These are phyloP conservation scores for Halictus quadricinctus DNA, from an alignment of 2,888 invertebrate species.

Conservation along the genomic window DNA sequence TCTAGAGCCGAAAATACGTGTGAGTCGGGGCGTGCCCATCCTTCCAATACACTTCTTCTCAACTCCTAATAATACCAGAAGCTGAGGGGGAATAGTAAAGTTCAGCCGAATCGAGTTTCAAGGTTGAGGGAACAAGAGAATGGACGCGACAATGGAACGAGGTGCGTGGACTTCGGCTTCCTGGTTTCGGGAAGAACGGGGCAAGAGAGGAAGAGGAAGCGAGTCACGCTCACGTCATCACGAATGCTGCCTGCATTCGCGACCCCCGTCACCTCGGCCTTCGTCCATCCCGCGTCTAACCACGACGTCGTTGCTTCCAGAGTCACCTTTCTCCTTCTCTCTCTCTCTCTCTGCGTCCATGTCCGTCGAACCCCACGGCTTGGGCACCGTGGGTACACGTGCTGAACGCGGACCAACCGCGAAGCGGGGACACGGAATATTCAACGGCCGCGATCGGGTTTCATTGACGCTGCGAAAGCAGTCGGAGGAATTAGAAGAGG, in stretches of 20 bases:
- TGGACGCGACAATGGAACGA: constrained; percentile 50
- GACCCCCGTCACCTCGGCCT: constrained; percentile 59
- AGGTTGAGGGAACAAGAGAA: not conserved
- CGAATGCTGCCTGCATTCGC: constrained; percentile 73
- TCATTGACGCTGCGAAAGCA: constrained; percentile 22
- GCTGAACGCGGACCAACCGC: constrained; percentile 62
- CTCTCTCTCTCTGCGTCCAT: constrained; percentile 7
- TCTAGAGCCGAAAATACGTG: no score
- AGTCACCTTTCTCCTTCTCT: constrained; percentile 47
- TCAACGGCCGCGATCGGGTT: constrained; percentile 36
- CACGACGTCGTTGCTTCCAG: constrained; percentile 46
- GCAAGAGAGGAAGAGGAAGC: constrained; percentile 59
- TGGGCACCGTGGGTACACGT: constrained; percentile 50
- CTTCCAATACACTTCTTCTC: no score
- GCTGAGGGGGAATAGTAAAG: not conserved
- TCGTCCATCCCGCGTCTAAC: constrained; percentile 41
- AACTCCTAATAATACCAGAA: not conserved
- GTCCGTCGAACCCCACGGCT: constrained; percentile 37
- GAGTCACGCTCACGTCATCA: constrained; percentile 74
- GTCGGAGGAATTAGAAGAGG: constrained; percentile 4
- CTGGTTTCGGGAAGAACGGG: constrained; percentile 37
- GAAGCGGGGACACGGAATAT: constrained; percentile 40
- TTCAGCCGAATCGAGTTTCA: not conserved
- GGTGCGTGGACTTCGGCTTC: constrained; percentile 33
- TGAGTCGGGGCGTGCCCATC: no score